Evolutionary conservation across 2,888 invertebrate species (phyloP).

Genomic region (Branchipolynoe longqiensis): DNA sequence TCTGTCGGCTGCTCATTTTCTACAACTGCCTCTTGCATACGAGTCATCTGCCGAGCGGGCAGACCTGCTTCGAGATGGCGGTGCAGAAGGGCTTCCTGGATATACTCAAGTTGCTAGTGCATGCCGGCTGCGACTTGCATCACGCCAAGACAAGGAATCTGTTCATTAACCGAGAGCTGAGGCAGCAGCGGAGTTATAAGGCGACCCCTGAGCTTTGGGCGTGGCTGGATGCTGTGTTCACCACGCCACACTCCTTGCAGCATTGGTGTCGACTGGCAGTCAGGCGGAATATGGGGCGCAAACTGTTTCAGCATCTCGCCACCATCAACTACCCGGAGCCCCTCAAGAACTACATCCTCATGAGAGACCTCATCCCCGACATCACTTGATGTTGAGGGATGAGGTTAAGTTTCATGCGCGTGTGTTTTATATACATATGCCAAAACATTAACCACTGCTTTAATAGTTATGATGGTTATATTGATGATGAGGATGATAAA

Average conservation of each 20-base stretch:
- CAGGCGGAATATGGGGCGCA: slow-evolving; percentile 2
- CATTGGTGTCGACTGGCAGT: slow-evolving; percentile 5
- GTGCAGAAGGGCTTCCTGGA: slow-evolving; percentile 57
- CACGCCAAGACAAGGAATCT: not conserved
- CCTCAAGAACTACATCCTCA: slow-evolving; percentile 37
- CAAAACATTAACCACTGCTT: too few species aligned
- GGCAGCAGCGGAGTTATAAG: slow-evolving; percentile 6
- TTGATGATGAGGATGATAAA: too few species aligned
- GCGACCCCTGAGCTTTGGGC: not conserved
- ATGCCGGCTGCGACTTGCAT: slow-evolving; percentile 49
- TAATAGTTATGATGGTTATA: too few species aligned
- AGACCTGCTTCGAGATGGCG: slow-evolving; percentile 57
- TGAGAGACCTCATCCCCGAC: slow-evolving; percentile 30
- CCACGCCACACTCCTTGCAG: slow-evolving; percentile 9
- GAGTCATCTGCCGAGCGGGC: slow-evolving; percentile 20
- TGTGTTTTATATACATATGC: too few species aligned
- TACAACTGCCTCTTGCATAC: slow-evolving; percentile 61
- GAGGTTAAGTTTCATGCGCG: too few species aligned
- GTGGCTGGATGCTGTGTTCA: slow-evolving; percentile 11
- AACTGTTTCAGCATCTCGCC: not conserved
- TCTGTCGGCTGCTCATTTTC: slow-evolving; percentile 41
- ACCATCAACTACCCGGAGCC: slow-evolving; percentile 10
- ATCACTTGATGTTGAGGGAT: too few species aligned
- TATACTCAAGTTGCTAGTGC: slow-evolving; percentile 53
- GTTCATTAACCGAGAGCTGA: not conserved